phyloP scores from a whole-genome alignment of 1,140 invertebrate genomes.

The Tribolium castaneum region DNA sequence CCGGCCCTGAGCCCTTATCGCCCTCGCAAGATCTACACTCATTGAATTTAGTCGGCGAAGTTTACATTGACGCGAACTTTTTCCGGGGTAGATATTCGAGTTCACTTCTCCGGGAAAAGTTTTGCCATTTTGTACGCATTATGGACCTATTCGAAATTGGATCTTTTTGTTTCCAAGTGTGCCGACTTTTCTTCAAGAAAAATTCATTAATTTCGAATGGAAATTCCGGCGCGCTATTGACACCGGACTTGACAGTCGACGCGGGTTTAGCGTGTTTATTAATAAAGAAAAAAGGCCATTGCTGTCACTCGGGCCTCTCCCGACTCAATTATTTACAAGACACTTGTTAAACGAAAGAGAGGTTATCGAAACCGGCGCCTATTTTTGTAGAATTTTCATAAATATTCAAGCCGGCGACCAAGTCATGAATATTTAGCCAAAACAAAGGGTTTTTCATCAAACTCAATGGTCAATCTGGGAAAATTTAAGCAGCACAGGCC shows the following conservation, averaged over 20 bases:
- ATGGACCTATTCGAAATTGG: slow-evolving; percentile 13
- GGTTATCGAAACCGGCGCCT: no score
- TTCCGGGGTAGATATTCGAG: slow-evolving; percentile 6
- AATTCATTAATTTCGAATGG: slow-evolving; percentile 2
- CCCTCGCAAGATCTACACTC: slow-evolving; percentile 7
- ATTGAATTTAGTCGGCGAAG: slow-evolving; percentile 17
- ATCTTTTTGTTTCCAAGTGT: slow-evolving; percentile 26
- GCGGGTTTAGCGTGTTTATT: slow-evolving; percentile 12
- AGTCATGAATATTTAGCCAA: not conserved
- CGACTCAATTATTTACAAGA: no score
- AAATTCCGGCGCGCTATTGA: slow-evolving; percentile 13
- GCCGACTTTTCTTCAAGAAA: not conserved
- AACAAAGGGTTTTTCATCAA: not conserved
- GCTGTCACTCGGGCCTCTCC: no score
- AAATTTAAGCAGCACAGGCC: not conserved
- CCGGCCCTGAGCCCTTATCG: not conserved
- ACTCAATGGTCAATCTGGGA: not conserved
- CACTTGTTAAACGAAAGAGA: no score
- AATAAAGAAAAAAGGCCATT: slow-evolving; percentile 6
- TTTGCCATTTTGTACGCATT: slow-evolving; percentile 7
- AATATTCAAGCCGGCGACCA: not conserved
- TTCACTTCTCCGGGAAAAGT: slow-evolving; percentile 4
- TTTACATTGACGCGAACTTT: slow-evolving; percentile 14
- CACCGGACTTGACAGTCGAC: slow-evolving; percentile 7
- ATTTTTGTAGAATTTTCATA: not conserved